Evolutionary conservation across 2,113 vertebrate genomes (phyloP).

Genomic region (Channa argus): DNA sequence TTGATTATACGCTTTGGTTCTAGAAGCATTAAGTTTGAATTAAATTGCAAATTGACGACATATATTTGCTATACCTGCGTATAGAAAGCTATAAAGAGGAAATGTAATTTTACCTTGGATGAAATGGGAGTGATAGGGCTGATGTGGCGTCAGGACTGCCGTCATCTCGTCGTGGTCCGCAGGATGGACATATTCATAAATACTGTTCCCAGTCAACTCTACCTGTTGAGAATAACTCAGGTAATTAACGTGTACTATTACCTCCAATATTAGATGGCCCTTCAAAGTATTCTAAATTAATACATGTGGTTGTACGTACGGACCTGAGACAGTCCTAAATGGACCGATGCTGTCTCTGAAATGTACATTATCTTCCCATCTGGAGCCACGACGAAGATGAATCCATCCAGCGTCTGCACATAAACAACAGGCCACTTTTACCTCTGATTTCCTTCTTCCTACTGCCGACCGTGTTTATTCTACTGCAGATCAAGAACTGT

Average conservation of each 20-base stretch:
- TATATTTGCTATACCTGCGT: not conserved
- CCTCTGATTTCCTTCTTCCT: not conserved
- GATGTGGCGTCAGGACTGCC: conserved; percentile 95
- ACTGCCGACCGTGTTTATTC: too few relatives aligned
- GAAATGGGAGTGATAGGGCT: conserved; percentile 97
- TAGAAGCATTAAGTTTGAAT: not conserved
- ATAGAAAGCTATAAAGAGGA: not conserved
- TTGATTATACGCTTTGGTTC: not conserved
- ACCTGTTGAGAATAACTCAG: conserved; percentile 89
- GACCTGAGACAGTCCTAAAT: conserved; percentile 97
- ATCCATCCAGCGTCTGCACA: conserved; percentile 92
- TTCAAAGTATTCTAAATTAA: not conserved
- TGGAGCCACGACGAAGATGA: conserved; percentile 97
- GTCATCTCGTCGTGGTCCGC: conserved; percentile 99
- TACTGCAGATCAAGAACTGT: too few relatives aligned
- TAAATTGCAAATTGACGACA: conserved; percentile 7
- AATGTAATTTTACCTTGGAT: conserved; percentile 88
- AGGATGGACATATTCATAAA: conserved; percentile 98
- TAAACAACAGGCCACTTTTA: conserved; percentile 5
- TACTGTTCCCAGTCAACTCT: conserved; percentile 99
- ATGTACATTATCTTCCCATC: conserved; percentile 99
- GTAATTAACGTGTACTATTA: conserved; percentile 34
- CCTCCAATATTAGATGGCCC: not conserved
- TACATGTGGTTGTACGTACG: conserved; percentile 9
- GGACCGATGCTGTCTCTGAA: conserved; percentile 95